phyloP scores from a whole-genome alignment of 2,888 invertebrate species.

The Amphiduros pacificus region DNA sequence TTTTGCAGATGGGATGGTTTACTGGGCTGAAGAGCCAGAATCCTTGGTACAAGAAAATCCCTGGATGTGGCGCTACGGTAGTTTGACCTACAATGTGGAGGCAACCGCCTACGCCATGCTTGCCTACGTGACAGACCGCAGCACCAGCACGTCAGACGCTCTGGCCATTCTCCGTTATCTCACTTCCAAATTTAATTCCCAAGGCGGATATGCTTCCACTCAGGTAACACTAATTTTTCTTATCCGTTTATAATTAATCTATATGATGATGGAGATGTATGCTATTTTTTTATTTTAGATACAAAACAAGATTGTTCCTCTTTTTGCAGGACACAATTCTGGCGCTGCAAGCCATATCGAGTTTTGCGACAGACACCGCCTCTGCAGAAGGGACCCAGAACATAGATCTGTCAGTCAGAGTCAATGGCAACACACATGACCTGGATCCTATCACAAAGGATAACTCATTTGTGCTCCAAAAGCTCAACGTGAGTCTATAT shows the following conservation, averaged over 20 bases:
- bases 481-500: slow-evolving; percentile 7
- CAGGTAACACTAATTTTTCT: slow-evolving; percentile 41
- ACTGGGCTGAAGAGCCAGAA: no score
- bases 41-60: no score
- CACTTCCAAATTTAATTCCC: slow-evolving; percentile 47
- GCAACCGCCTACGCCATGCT: slow-evolving; percentile 58
- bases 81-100: slow-evolving; percentile 52
- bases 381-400: neutral
- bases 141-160: neutral
- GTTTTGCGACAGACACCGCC: slow-evolving; percentile 61
- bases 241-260: neutral
- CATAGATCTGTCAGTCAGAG: neutral
- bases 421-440: neutral
- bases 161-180: slow-evolving; percentile 55
- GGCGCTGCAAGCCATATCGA: slow-evolving; percentile 67
- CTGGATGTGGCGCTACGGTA: no score
- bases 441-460: slow-evolving; percentile 1
- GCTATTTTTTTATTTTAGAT: no score
- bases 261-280: no score
- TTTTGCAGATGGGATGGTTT: no score
- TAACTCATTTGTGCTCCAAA: slow-evolving; percentile 1
- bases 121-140: slow-evolving; percentile 19
- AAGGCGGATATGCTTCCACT: slow-evolving; percentile 57
- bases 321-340: slow-evolving; percentile 66
- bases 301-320: no score